Conservation (phyloP, 2,797 vertebrate species). For the Acestrorhynchus altus region DNA sequence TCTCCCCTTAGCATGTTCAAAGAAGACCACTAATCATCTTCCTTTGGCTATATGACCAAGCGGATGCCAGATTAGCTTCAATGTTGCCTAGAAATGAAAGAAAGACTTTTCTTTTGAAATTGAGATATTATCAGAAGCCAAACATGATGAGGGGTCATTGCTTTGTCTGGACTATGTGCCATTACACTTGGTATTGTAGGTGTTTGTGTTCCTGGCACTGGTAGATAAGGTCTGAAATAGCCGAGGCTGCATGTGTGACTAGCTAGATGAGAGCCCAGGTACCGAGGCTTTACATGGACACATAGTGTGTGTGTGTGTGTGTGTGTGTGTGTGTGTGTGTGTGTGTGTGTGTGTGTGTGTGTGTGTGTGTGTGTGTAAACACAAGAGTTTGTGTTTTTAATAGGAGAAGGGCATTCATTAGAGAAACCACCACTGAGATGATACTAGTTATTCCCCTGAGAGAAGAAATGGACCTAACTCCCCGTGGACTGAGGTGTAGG, state of each 20-base stretch:
- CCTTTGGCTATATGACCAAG: not conserved
- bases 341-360: no score
- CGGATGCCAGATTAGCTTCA: not conserved
- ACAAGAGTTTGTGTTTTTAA: constrained; percentile 15
- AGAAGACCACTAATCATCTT: not conserved
- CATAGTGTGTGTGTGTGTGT: constrained; percentile 29
- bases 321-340: constrained; percentile 2
- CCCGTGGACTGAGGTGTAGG: constrained; percentile 12
- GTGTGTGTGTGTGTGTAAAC: not conserved
- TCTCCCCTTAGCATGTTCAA: not conserved
- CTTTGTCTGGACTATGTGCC: constrained; percentile 6
- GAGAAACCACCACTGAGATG: constrained; percentile 7
- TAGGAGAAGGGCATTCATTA: constrained; percentile 28
- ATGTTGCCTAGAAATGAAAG: not conserved
- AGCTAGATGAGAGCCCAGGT: constrained; percentile 43
- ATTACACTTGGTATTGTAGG: constrained; percentile 12
- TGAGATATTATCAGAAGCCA: constrained; percentile 36
- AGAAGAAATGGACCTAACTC: not conserved
- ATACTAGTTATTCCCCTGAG: constrained; percentile 8
- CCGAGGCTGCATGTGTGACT: constrained; percentile 2
- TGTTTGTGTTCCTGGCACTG: constrained; percentile 30
- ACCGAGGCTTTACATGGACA: constrained; percentile 29
- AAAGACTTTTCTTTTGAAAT: constrained; percentile 32
- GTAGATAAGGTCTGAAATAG: constrained; percentile 40
- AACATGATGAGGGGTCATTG: constrained; percentile 34